Evolutionary conservation across 2,888 invertebrate genomes (phyloP).

Genomic region (Euphydryas editha): DNA sequence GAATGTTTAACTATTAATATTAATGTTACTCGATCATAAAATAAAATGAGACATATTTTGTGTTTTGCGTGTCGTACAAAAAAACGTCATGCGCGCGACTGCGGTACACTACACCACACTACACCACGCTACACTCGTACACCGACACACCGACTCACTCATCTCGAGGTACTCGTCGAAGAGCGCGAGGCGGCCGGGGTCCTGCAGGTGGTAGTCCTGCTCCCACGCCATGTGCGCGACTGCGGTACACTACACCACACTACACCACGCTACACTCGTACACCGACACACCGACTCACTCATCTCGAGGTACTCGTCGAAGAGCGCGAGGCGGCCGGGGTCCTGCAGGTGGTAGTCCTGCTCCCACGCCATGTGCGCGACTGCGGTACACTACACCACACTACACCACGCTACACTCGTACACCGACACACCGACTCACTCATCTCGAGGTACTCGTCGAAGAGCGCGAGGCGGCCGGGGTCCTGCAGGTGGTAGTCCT

Average conservation of each 20-base stretch:
- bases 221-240: conserved; percentile 84
- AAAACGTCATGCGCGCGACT: too few species aligned
- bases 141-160: conserved; percentile 90
- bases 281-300: conserved; percentile 88
- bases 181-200: conserved; percentile 93
- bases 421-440: conserved; percentile 87
- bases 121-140: too few species aligned
- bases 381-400: too few species aligned
- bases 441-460: conserved; percentile 99
- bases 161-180: conserved; percentile 99
- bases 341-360: conserved; percentile 96
- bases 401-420: too few species aligned
- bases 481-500: conserved; percentile 96
- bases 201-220: conserved; percentile 95
- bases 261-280: too few species aligned
- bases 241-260: too few species aligned
- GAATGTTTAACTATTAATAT: too few species aligned
- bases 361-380: conserved; percentile 93
- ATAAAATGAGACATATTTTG: too few species aligned
- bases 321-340: conserved; percentile 94
- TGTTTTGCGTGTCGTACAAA: too few species aligned
- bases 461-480: conserved; percentile 95
- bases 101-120: too few species aligned
- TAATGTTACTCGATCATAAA: too few species aligned
- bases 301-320: conserved; percentile 99